Evolutionary conservation across 2,888 invertebrate species (phyloP).

Genomic region (Harpalus rubripes): DNA sequence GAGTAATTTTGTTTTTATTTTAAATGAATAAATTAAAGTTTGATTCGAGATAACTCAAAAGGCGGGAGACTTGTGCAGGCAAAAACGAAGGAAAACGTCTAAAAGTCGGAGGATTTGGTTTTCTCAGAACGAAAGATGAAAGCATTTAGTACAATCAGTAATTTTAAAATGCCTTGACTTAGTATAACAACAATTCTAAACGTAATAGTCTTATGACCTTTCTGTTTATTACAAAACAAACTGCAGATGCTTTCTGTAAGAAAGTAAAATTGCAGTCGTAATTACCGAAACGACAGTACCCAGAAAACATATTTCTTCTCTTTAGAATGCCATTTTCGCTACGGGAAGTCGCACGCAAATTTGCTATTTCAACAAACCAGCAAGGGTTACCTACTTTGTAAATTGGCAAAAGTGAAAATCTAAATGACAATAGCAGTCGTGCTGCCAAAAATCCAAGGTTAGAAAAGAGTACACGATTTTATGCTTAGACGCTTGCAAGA

Average conservation of each 20-base stretch:
- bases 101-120: too few species aligned
- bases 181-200: background rate
- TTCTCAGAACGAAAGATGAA: too few species aligned
- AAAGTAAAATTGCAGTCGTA: background rate
- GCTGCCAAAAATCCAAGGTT: conserved; percentile 50
- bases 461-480: conserved; percentile 29
- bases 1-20: background rate
- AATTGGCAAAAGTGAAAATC: conserved; percentile 37
- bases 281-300: background rate
- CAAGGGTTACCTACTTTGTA: conserved; percentile 16
- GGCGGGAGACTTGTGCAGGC: too few species aligned
- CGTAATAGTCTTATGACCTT: background rate
- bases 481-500: conserved; percentile 30
- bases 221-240: background rate
- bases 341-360: background rate
- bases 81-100: too few species aligned
- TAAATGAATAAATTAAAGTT: too few species aligned
- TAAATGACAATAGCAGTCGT: conserved; percentile 2
- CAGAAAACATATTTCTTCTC: background rate
- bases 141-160: too few species aligned
- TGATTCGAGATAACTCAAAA: too few species aligned
- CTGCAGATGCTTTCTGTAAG: background rate
- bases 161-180: too few species aligned
- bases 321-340: background rate
- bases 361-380: background rate